Percentiles rank a stretch among this genome's conserved stretches.
These are phyloP conservation scores for Embidobia sp. DNA, from an alignment of 2,888 invertebrate species.

Conservation along the genomic window DNA sequence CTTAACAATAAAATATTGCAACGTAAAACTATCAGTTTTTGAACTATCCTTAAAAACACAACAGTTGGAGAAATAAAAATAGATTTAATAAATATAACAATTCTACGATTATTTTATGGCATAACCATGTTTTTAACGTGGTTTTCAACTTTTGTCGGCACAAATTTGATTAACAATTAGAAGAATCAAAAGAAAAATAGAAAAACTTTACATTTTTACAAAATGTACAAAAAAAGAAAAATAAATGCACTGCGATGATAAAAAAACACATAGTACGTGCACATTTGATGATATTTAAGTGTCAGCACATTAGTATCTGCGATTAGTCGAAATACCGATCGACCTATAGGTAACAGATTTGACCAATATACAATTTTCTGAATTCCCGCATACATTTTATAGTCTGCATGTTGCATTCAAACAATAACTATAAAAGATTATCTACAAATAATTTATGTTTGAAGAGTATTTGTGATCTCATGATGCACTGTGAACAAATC, in stretches of 20 bases:
- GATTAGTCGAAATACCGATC: slow-evolving; percentile 36
- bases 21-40: slow-evolving; percentile 3
- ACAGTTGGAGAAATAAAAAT: slow-evolving; percentile 7
- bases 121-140: slow-evolving; percentile 11
- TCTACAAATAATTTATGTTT: slow-evolving; percentile 84
- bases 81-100: slow-evolving; percentile 17
- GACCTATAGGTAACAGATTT: slow-evolving; percentile 56
- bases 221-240: slow-evolving; percentile 43
- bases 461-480: slow-evolving; percentile 91
- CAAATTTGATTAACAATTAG: slow-evolving; percentile 13
- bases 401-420: slow-evolving; percentile 63
- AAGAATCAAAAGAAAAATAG: slow-evolving; percentile 16
- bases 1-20: slow-evolving; percentile 42
- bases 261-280: slow-evolving; percentile 29
- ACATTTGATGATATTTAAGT: slow-evolving; percentile 41
- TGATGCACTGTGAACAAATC: slow-evolving; percentile 91
- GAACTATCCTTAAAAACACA: slow-evolving; percentile 8
- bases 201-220: slow-evolving; percentile 39
- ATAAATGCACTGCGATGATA: slow-evolving; percentile 47
- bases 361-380: slow-evolving; percentile 58
- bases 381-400: slow-evolving; percentile 46
- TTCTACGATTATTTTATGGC: slow-evolving; percentile 26
- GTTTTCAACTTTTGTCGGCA: slow-evolving; percentile 4
- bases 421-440: slow-evolving; percentile 71
- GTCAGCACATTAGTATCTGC: slow-evolving; percentile 47